Evolutionary conservation across 2,113 vertebrate genomes (phyloP).

Genomic region (Zosterops japonicus): DNA sequence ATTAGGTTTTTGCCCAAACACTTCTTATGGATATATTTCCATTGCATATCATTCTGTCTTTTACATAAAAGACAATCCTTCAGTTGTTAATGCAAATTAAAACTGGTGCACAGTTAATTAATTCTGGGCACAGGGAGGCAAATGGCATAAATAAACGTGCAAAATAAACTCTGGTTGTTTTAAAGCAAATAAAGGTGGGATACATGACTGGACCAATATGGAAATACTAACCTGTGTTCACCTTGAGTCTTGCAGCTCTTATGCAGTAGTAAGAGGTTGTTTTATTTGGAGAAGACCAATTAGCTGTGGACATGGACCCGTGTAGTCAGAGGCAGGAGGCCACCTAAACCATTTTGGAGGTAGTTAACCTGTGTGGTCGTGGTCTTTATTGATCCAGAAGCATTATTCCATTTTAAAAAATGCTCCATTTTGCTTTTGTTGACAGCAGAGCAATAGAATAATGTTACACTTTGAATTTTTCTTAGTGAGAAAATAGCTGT

Average conservation of each 20-base stretch:
- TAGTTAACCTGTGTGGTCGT: neutral
- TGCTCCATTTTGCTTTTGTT: slow-evolving; percentile 7
- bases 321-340: neutral
- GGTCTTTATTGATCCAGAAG: neutral
- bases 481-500: slow-evolving; percentile 40
- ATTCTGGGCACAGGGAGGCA: neutral
- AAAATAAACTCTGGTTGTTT: neutral
- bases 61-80: neutral
- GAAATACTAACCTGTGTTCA: neutral
- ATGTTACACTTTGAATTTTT: slow-evolving; percentile 34
- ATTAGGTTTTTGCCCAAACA: neutral
- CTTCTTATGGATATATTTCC: neutral
- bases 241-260: neutral
- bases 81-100: neutral
- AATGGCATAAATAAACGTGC: fast-evolving
- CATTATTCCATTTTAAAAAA: neutral
- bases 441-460: slow-evolving; percentile 41
- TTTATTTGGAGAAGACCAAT: neutral
- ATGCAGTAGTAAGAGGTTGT: neutral
- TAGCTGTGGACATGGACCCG: neutral
- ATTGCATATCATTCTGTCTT: neutral
- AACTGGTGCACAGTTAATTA: neutral
- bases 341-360: neutral
- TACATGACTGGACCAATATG: fast-evolving
- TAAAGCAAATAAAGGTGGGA: neutral